phyloP scores from a whole-genome alignment of 2,888 invertebrate genomes.

The Tiphia femorata region DNA sequence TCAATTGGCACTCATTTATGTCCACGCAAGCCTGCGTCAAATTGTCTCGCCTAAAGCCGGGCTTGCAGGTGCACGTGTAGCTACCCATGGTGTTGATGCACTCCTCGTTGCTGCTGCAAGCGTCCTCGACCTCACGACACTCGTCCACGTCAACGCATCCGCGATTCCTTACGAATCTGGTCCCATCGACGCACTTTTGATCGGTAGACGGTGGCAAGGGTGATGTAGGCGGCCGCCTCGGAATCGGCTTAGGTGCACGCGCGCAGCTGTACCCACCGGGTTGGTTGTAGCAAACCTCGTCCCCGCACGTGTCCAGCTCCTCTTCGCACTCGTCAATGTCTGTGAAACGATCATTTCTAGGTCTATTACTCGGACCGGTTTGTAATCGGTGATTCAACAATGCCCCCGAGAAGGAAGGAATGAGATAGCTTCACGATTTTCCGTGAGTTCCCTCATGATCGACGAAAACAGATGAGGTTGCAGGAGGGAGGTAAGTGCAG shows the following conservation, averaged over 20 bases:
- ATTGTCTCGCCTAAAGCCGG: conserved; percentile 76
- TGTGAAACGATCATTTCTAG: too few relatives aligned
- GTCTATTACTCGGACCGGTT: too few relatives aligned
- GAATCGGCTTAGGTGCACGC: conserved; percentile 46
- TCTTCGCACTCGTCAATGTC: conserved; percentile 85
- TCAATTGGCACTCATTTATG: conserved; percentile 85
- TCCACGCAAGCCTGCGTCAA: conserved; percentile 77
- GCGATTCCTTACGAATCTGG: conserved; percentile 47
- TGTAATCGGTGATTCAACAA: too few relatives aligned
- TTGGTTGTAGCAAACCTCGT: conserved; percentile 77
- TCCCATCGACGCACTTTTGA: conserved; percentile 43
- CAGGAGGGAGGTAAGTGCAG: too few relatives aligned
- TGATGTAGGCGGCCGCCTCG: conserved; percentile 38
- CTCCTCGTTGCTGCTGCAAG: conserved; percentile 75
- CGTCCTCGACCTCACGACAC: conserved; percentile 71
- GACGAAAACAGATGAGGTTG: too few relatives aligned
- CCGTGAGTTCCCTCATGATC: too few relatives aligned
- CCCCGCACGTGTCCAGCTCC: conserved; percentile 73
- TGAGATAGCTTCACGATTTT: too few relatives aligned
- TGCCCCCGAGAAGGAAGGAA: too few relatives aligned
- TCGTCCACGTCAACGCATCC: conserved; percentile 77
- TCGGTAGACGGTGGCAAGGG: conserved; percentile 21
- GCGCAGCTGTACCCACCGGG: conserved; percentile 77
- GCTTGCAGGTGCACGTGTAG: conserved; percentile 75
- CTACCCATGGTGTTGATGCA: conserved; percentile 81